These are phyloP conservation scores for Xestobium rufovillosum DNA, from an alignment of 2,888 invertebrate species.

Conservation along the genomic window DNA sequence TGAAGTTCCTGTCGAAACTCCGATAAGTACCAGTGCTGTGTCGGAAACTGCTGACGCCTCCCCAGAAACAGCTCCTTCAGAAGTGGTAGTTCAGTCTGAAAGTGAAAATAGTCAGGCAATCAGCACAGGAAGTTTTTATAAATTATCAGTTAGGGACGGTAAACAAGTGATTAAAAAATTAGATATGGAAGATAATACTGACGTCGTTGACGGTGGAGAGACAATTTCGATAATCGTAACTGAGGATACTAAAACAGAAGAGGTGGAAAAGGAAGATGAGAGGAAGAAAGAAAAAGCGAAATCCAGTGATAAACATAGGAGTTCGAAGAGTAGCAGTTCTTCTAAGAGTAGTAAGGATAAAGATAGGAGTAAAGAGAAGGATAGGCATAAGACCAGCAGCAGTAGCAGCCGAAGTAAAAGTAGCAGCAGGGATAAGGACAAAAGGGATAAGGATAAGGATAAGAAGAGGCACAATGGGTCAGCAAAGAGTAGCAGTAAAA, in stretches of 20 bases:
- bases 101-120: constrained; percentile 20
- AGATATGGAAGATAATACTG: constrained; percentile 35
- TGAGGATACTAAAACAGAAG: constrained; percentile 28
- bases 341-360: constrained; percentile 37
- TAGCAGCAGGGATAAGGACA: constrained; percentile 24
- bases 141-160: constrained; percentile 65
- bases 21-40: constrained; percentile 14
- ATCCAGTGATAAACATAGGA: constrained; percentile 30
- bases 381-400: constrained; percentile 31
- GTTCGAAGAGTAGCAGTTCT: constrained; percentile 38
- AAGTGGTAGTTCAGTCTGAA: constrained; percentile 10
- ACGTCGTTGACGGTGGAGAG: no score
- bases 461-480: constrained; percentile 27
- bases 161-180: constrained; percentile 62
- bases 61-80: constrained; percentile 9
- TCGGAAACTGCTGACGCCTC: constrained; percentile 13
- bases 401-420: constrained; percentile 26
- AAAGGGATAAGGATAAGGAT: constrained; percentile 26
- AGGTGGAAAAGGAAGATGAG: constrained; percentile 16
- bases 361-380: constrained; percentile 30
- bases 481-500: constrained; percentile 28
- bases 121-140: constrained; percentile 42
- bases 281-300: constrained; percentile 18
- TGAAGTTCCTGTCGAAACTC: no score
- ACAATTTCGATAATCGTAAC: constrained; percentile 23